phyloP scores from a whole-genome alignment of 1,140 invertebrate species.

The Diachasma alloeum region DNA sequence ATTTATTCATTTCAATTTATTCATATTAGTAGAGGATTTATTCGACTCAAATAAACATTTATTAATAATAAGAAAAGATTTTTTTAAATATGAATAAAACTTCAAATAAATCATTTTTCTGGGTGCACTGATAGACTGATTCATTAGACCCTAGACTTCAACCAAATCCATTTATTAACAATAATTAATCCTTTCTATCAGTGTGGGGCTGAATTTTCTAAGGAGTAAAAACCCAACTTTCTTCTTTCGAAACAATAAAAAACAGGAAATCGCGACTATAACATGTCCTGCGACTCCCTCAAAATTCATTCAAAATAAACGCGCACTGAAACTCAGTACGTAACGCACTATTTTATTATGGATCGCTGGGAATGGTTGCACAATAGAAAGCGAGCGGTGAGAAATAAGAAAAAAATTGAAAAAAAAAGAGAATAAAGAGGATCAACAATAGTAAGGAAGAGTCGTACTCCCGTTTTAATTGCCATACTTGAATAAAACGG shows the following conservation, averaged over 20 bases:
- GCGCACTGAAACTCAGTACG: slow-evolving; percentile 11
- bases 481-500: not conserved
- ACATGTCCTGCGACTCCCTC: not conserved
- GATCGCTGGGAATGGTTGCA: slow-evolving; percentile 33
- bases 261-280: not conserved
- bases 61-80: no score
- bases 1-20: no score
- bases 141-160: no score
- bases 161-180: no score
- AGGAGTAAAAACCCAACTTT: no score
- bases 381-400: slow-evolving; percentile 34
- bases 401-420: slow-evolving; percentile 21
- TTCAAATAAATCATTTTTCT: no score
- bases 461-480: slow-evolving; percentile 18
- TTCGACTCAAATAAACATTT: no score
- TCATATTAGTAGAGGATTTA: no score
- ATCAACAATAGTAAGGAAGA: slow-evolving; percentile 32
- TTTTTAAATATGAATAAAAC: no score
- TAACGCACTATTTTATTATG: slow-evolving; percentile 37
- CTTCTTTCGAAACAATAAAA: not conserved
- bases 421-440: slow-evolving; percentile 15
- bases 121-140: no score
- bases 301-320: slow-evolving; percentile 18
- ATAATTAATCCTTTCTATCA: no score
- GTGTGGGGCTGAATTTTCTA: no score